phyloP scores from a whole-genome alignment of 2,113 vertebrate species.

The Regulus satrapa region DNA sequence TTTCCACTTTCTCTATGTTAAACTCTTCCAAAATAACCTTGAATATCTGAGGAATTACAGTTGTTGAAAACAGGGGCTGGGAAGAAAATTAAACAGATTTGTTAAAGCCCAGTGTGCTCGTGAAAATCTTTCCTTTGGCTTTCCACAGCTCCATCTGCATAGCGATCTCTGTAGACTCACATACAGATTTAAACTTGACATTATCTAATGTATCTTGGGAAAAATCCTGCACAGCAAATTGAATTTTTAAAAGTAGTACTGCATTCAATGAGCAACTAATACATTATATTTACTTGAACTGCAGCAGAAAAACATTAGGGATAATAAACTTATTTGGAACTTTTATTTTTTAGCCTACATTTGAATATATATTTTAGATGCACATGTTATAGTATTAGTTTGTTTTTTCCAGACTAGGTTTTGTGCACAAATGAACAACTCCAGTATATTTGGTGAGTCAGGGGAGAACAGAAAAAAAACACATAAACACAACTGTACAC shows the following conservation, averaged over 20 bases:
- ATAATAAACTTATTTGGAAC: neutral
- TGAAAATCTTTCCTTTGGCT: neutral
- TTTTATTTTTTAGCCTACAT: neutral
- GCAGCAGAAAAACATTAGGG: neutral
- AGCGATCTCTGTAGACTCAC: neutral
- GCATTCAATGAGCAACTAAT: neutral
- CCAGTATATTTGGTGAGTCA: neutral
- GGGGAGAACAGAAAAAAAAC: neutral
- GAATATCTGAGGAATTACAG: neutral
- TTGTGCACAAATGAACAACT: neutral
- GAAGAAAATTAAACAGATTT: constrained; percentile 47
- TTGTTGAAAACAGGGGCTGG: neutral
- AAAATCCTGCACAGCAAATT: constrained; percentile 3
- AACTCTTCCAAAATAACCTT: neutral
- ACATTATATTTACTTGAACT: neutral
- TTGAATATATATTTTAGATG: neutral
- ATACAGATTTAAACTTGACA: neutral
- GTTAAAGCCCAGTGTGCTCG: constrained; percentile 11
- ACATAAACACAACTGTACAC: neutral
- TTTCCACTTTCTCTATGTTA: neutral
- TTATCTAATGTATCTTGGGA: neutral
- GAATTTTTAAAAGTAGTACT: neutral
- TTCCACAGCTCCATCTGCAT: constrained; percentile 18
- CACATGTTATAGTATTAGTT: neutral
- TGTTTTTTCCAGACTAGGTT: neutral